Evolutionary conservation across 1,140 invertebrate species (phyloP), one percentile per base, ranked within the genome.

Genomic region (Drosophila tristis): DNA sequence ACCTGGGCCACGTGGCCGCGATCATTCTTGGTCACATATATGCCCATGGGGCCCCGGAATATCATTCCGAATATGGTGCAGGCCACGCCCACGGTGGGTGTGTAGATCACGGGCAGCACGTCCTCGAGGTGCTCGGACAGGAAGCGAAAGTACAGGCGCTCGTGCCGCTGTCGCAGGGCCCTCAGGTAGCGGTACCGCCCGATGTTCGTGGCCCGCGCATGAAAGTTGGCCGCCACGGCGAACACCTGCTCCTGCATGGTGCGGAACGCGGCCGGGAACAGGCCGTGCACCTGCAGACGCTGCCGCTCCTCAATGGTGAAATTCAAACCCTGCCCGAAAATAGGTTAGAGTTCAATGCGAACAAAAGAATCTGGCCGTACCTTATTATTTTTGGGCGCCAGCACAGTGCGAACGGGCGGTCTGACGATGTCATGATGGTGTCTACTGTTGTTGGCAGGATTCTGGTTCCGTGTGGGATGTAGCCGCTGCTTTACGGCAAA

Each of bases 1-100:
- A 98, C 95, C 42, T 98, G 95, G 80, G 96, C 96, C 6, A 98
- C 93, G 92, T 99, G 96, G 9, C 97, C 98, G 79, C 96, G 96
- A 91, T 99, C 99, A 89, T 99, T 95, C 47, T 99, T 98, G 39
- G 98, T 98, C 78, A 99, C 97, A 87, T 98, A 99, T 5, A 99
- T 93, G 1, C 99, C 99, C 44, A 97, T 95, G 0, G 98, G 97
- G 5, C 20, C 31, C 15, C 73, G 42, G 25, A 59, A 90, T 20
- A 91, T 55, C 44, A 65, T 35, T 5, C 90, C 85, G 20, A 78
- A 90, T 0, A 61, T 94, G 35, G 97, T 94, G 20, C 80, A 90
- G 56, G 99, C 96, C 15, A 97, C 93, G n/a, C 98, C 98, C 92
- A 91, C 90, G 0, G 90, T 91, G 8, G 90, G 90, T 3, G 90